Conservation (phyloP, 2,888 invertebrate species). For the Chloroclystis v-ata region DNA sequence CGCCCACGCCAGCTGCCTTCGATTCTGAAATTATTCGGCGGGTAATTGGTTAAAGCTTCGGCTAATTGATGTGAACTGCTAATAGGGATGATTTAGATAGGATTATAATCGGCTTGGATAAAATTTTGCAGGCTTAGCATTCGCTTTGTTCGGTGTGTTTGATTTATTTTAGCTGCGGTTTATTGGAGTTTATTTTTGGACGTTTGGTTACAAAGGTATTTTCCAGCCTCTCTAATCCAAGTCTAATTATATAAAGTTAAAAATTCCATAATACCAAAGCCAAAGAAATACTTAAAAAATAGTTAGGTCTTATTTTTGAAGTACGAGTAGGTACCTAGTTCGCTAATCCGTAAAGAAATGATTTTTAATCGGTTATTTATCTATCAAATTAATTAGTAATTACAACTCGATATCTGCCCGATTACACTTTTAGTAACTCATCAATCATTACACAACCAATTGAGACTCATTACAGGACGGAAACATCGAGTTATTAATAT, state of each 20-base stretch:
- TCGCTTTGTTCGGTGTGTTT: background rate
- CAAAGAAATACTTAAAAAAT: too few relatives aligned
- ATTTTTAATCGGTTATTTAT: too few relatives aligned
- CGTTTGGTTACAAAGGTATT: too few relatives aligned
- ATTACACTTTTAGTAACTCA: constrained; percentile 13
- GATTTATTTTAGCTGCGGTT: background rate
- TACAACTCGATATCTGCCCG: background rate
- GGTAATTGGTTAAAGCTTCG: constrained; percentile 14
- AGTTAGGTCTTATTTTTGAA: too few relatives aligned
- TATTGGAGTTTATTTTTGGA: too few relatives aligned
- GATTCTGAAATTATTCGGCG: constrained; percentile 12
- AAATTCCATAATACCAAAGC: too few relatives aligned
- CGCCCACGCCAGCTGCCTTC: constrained; percentile 36
- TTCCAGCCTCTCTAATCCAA: too few relatives aligned
- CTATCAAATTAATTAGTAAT: constrained; percentile 1
- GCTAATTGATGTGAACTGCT: constrained; percentile 16
- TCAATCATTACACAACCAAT: constrained; percentile 30
- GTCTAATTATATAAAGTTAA: too few relatives aligned
- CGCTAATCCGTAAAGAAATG: too few relatives aligned
- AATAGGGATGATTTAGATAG: constrained; percentile 10
- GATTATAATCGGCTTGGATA: constrained; percentile 2
- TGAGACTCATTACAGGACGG: constrained; percentile 28
- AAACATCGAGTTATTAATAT: constrained; percentile 27
- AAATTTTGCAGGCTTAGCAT: background rate
- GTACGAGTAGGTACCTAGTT: too few relatives aligned